Percentiles rank a stretch among this genome's conserved stretches.
phyloP scores from a whole-genome alignment of 1,140 invertebrate species.

The Drosophila nigromelanica region DNA sequence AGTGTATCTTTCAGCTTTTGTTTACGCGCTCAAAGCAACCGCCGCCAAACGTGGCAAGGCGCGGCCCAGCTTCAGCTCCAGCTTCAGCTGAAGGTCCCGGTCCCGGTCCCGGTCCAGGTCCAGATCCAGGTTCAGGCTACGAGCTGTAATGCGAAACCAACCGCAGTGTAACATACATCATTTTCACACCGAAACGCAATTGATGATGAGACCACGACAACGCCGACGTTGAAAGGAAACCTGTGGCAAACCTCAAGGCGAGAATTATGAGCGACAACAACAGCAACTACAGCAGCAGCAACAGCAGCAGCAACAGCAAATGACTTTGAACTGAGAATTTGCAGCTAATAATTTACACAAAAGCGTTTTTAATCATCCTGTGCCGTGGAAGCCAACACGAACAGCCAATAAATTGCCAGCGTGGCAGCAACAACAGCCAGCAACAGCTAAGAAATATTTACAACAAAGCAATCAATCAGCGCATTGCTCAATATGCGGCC shows the following conservation, averaged over 20 bases:
- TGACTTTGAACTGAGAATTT: conserved; percentile 76
- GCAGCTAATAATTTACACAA: conserved; percentile 82
- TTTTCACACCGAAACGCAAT: conserved; percentile 79
- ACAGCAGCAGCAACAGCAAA: conserved; percentile 52
- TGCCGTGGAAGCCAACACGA: conserved; percentile 35
- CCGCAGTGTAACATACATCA: conserved; percentile 78
- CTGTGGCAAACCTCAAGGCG: conserved; percentile 74
- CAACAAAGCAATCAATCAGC: conserved; percentile 80
- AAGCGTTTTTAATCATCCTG: conserved; percentile 80
- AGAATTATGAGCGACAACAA: conserved; percentile 74
- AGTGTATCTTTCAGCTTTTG: conserved; percentile 11
- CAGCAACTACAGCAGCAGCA: conserved; percentile 44
- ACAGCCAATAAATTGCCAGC: conserved; percentile 69
- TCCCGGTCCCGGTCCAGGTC: conserved; percentile 15
- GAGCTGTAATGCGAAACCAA: conserved; percentile 57
- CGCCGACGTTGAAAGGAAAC: conserved; percentile 38
- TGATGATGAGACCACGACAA: conserved; percentile 54
- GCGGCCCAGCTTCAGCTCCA: conserved; percentile 3
- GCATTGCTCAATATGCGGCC: conserved; percentile 54
- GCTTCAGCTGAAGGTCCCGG: conserved; percentile 21
- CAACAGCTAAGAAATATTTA: conserved; percentile 50
- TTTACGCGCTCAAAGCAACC: conserved; percentile 60
- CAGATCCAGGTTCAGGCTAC: not conserved
- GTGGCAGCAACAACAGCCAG: conserved; percentile 47
- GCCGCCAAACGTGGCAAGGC: conserved; percentile 42